Percentiles rank a stretch among this genome's conserved stretches.
Conservation (phyloP, 2,888 invertebrate genomes). For the Ferrisia virgata region DNA sequence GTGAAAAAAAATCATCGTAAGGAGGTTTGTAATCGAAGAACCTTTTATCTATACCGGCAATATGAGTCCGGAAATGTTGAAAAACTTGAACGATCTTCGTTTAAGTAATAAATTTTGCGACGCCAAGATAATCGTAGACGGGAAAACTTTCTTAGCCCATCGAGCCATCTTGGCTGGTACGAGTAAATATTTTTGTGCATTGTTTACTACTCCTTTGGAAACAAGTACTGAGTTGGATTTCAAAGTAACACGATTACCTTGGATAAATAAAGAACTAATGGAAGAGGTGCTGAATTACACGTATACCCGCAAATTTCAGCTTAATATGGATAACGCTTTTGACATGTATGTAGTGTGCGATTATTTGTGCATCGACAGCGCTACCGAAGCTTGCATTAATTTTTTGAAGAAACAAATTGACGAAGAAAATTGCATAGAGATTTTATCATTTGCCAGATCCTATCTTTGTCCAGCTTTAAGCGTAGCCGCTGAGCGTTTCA, state of each 20-base stretch:
- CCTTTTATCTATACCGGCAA: too few relatives aligned
- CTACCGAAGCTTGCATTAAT: constrained; percentile 38
- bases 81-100: constrained; percentile 70
- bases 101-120: constrained; percentile 82
- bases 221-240: constrained; percentile 29
- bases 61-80: constrained; percentile 43
- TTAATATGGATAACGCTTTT: constrained; percentile 32
- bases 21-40: not conserved
- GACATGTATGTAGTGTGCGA: constrained; percentile 42
- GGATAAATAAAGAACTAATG: constrained; percentile 31
- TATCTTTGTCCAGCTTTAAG: constrained; percentile 15
- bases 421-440: constrained; percentile 40
- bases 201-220: constrained; percentile 38
- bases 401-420: constrained; percentile 35
- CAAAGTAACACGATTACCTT: constrained; percentile 38
- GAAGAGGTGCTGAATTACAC: constrained; percentile 43
- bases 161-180: constrained; percentile 81
- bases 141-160: constrained; percentile 78
- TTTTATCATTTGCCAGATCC: constrained; percentile 25
- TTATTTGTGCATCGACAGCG: constrained; percentile 40
- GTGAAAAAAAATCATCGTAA: not conserved
- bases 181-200: constrained; percentile 77
- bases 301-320: constrained; percentile 26
- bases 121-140: constrained; percentile 76
- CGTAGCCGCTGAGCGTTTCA: constrained; percentile 38